Evolutionary conservation across 2,113 vertebrate species (phyloP), one percentile per base, ranked within the genome.

Genomic region (Sceloporus tristichus): DNA sequence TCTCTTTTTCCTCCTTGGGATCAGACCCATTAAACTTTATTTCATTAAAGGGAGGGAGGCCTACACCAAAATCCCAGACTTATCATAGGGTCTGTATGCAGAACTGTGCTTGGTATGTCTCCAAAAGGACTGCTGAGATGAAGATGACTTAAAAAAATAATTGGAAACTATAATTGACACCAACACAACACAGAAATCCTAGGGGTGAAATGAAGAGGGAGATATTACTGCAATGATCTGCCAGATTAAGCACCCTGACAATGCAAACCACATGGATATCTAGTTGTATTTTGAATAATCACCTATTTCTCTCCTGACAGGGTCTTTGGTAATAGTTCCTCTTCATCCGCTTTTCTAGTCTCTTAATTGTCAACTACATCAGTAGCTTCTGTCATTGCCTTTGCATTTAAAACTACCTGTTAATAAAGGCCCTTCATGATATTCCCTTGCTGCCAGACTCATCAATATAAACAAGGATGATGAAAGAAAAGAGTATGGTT

Each of bases 81-180:
- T 95, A 96, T 95, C 0, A 78, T 91, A 90, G 91, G 93, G 94
- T 94, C 70, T 42, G 90, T 95, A 95, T 95, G 95, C 85, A 96
- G 93, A 92, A 88, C 48, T 87, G 82, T 91, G 90, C 92, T 94
- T 96, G 94, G 92, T 96, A 94, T 95, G 93, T 96, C 95, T 97
- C 96, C 95, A 95, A 66, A 91, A 94, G 92, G 91, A 88, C 92
- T 96, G 92, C 95, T 94, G 94, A 95, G 93, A 97, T 92, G 93
- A 95, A 96, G 96, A 95, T 93, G 90, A 95, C 95, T 95, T 96
- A 95, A 97, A 97, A 68, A 77, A 97, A 96, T 97, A 97, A 94
- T 95, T 95, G 90, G 94, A 95, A 96, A 94, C 25, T 56, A 90
- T 93, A 94, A 94, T 96, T 96, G 94, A 96, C 94, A 96, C 93